These are phyloP conservation scores for Aplodontia rufa DNA, from an alignment of 2,113 vertebrate genomes.

Conservation along the genomic window DNA sequence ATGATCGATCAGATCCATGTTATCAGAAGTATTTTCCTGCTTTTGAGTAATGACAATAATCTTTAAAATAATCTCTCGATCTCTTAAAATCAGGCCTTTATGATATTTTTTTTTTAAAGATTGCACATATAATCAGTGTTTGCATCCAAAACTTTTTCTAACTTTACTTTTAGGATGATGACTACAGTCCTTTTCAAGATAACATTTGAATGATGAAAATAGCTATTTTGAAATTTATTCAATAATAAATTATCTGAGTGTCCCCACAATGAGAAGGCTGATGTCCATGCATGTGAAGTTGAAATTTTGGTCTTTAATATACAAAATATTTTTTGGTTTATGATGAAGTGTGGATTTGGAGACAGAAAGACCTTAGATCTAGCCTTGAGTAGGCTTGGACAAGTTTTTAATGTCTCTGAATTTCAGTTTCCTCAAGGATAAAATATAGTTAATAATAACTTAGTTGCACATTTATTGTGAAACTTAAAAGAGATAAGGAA, in stretches of 20 bases:
- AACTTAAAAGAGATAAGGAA: neutral
- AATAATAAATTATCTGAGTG: neutral
- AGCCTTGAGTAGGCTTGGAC: neutral
- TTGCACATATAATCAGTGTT: neutral
- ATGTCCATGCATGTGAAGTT: neutral
- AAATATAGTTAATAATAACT: conserved; percentile 4
- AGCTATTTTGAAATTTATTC: neutral
- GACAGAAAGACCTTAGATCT: neutral
- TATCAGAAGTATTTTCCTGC: neutral
- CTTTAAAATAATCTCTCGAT: neutral
- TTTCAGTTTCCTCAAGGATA: neutral
- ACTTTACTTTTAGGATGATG: neutral
- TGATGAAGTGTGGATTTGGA: neutral
- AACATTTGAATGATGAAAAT: neutral
- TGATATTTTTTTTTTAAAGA: neutral
- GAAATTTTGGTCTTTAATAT: neutral
- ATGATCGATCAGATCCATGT: neutral
- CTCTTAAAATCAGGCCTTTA: neutral
- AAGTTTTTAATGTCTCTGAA: neutral
- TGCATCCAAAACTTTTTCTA: neutral
- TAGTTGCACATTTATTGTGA: neutral
- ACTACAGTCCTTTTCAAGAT: neutral
- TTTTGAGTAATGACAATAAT: neutral
- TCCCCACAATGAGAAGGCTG: neutral
- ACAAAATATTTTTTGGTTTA: conserved; percentile 8